Evolutionary conservation across 2,888 invertebrate species (phyloP).

Genomic region (Andrena flavipes): DNA sequence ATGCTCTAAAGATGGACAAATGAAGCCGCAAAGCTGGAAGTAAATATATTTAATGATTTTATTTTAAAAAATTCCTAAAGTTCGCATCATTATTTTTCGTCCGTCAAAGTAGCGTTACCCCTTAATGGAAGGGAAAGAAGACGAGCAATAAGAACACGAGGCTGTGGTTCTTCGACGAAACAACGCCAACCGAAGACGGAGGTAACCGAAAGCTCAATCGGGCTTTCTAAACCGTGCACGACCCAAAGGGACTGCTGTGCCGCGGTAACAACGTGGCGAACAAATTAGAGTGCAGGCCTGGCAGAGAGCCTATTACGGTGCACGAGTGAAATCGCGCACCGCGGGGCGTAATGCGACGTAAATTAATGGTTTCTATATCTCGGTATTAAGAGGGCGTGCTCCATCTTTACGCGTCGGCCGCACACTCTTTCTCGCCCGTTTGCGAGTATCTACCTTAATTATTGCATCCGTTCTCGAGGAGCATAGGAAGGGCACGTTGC

Average conservation of each 20-base stretch:
- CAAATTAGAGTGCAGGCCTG: conserved; percentile 57
- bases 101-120: too few species aligned
- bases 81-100: too few species aligned
- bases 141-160: background rate
- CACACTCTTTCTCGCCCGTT: conserved; percentile 43
- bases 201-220: conserved; percentile 3
- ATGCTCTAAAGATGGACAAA: too few species aligned
- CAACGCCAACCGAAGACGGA: background rate
- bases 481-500: conserved; percentile 19
- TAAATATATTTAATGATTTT: too few species aligned
- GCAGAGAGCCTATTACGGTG: conserved; percentile 62
- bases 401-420: conserved; percentile 53
- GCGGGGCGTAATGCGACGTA: conserved; percentile 67
- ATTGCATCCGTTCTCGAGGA: conserved; percentile 63
- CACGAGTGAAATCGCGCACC: conserved; percentile 43
- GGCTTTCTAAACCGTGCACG: conserved; percentile 3
- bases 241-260: conserved; percentile 13
- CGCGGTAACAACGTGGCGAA: conserved; percentile 51
- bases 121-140: background rate
- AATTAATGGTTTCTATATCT: conserved; percentile 75
- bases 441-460: conserved; percentile 72
- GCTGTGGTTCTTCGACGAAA: background rate
- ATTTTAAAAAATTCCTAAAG: too few species aligned
- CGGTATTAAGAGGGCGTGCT: conserved; percentile 59
- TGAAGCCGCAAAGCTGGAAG: too few species aligned